These are phyloP conservation scores for Cuculus canorus DNA, from an alignment of 2,797 vertebrate genomes.

Conservation along the genomic window DNA sequence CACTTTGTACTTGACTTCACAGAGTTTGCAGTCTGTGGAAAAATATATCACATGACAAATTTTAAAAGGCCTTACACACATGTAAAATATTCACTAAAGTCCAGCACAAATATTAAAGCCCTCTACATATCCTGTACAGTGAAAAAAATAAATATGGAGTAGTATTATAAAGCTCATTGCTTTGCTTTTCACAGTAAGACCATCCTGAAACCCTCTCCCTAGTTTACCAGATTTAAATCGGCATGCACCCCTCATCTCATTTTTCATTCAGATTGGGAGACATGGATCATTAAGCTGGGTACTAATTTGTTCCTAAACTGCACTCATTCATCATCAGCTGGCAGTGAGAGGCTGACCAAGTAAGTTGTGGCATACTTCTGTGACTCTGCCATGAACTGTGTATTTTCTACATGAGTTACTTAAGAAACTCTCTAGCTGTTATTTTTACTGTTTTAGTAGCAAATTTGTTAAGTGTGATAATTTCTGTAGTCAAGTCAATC, in stretches of 20 bases:
- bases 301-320: conserved; percentile 36
- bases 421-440: neutral
- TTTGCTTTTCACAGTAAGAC: neutral
- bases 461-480: neutral
- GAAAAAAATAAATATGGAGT: neutral
- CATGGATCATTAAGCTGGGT: conserved; percentile 31
- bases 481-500: neutral
- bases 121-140: neutral
- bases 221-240: neutral
- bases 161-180: neutral
- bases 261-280: conserved; percentile 1
- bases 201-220: neutral
- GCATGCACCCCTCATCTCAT: neutral
- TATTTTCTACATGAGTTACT: conserved; percentile 12
- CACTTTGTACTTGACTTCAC: neutral
- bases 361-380: neutral
- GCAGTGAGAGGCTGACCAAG: conserved; percentile 22
- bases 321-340: conserved; percentile 32
- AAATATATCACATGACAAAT: neutral
- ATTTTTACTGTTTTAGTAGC: neutral
- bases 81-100: neutral
- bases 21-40: neutral
- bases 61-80: neutral
- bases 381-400: neutral
- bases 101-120: neutral